phyloP scores from a whole-genome alignment of 2,113 vertebrate genomes.

The Hystrix brachyura region DNA sequence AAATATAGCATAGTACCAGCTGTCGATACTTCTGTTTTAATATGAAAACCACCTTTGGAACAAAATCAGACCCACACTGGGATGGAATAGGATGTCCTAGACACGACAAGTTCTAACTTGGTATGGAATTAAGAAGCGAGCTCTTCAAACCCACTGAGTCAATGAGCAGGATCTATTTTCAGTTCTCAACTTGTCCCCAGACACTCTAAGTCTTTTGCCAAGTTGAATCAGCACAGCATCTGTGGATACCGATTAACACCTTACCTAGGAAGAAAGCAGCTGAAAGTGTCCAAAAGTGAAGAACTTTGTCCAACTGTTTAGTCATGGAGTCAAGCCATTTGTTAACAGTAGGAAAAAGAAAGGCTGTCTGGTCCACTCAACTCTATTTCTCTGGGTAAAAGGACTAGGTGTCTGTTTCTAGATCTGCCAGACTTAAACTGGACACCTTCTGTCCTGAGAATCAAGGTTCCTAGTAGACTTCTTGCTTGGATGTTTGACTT shows the following conservation, averaged over 20 bases:
- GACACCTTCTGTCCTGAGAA: neutral
- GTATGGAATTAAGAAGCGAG: constrained; percentile 38
- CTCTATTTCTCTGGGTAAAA: neutral
- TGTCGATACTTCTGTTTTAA: constrained; percentile 68
- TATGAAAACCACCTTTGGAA: constrained; percentile 70
- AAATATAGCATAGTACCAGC: constrained; percentile 39
- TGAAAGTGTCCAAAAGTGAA: constrained; percentile 22
- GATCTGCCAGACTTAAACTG: neutral
- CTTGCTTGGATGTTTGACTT: neutral
- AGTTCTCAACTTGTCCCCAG: constrained; percentile 72
- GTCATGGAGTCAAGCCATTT: constrained; percentile 39
- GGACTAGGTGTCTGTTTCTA: neutral
- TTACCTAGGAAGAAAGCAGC: constrained; percentile 57
- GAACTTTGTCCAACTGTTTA: neutral
- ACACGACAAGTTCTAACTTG: constrained; percentile 42
- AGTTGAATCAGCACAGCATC: constrained; percentile 60
- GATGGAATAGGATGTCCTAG: constrained; percentile 37
- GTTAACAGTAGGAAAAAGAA: constrained; percentile 38
- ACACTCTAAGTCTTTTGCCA: constrained; percentile 63
- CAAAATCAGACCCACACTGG: constrained; percentile 63
- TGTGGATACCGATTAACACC: constrained; percentile 36
- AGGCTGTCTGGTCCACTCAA: neutral
- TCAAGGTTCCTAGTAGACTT: neutral
- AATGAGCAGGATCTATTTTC: constrained; percentile 68
- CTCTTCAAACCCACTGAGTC: constrained; percentile 53